Conservation (phyloP, 1,140 invertebrate species). For the Drosophila grimshawi region DNA sequence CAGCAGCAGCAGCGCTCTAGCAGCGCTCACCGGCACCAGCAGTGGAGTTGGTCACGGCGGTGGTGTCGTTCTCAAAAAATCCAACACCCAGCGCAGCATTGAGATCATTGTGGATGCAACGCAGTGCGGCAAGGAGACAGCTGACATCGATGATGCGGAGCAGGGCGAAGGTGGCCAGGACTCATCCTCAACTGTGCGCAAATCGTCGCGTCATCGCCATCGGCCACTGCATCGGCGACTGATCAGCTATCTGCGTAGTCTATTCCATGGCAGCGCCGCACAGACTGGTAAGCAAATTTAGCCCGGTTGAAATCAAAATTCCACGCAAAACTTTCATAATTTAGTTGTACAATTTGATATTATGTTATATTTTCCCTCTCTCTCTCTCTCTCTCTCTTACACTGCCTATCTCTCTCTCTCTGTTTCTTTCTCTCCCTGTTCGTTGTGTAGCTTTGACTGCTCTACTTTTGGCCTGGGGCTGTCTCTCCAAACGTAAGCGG, state of each 20-base stretch:
- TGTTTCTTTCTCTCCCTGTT: slow-evolving; percentile 14
- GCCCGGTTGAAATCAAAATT: background rate
- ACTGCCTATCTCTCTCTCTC: background rate
- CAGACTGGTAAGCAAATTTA: slow-evolving; percentile 73
- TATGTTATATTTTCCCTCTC: too few species aligned
- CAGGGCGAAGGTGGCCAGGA: slow-evolving; percentile 69
- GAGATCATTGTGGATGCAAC: slow-evolving; percentile 82
- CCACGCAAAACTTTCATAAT: background rate
- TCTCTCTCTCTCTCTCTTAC: background rate
- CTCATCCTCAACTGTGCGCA: slow-evolving; percentile 57
- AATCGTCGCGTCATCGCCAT: slow-evolving; percentile 74
- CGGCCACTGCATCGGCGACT: slow-evolving; percentile 77
- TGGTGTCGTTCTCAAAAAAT: slow-evolving; percentile 45
- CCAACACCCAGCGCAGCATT: slow-evolving; percentile 75
- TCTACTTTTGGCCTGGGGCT: slow-evolving; percentile 59
- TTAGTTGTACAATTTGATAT: too few species aligned
- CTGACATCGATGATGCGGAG: slow-evolving; percentile 66
- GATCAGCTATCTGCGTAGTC: slow-evolving; percentile 74
- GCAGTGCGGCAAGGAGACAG: slow-evolving; percentile 64
- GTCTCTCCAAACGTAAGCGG: slow-evolving; percentile 67
- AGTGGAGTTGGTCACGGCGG: slow-evolving; percentile 9
- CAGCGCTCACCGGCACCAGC: slow-evolving; percentile 5
- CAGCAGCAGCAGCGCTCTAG: slow-evolving; percentile 39
- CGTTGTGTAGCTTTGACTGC: slow-evolving; percentile 46
- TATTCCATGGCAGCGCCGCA: slow-evolving; percentile 77